Base-by-base conservation (phyloP, 1,140 invertebrate genomes). In the Venustaconcha ellipsiformis region DNA sequence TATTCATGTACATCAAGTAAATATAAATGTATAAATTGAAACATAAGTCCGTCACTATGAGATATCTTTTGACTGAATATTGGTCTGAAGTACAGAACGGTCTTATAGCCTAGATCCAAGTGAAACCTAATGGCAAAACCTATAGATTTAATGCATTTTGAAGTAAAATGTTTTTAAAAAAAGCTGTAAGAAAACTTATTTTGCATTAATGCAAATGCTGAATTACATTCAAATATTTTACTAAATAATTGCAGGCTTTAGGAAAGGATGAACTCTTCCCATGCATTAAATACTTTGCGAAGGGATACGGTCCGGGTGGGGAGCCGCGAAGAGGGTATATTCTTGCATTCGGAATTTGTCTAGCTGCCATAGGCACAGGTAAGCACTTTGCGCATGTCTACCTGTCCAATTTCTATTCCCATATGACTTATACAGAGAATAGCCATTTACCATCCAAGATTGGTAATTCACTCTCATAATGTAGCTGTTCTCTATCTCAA, bases 261-360 rank as follows among this genome's bases (percentile, higher is more conserved):
- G 97, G 96, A 75, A 95, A 95, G 70, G 97, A 99, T 90, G 92
- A 94, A 80, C 94, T 99, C 74, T 99, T 99, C 90, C 98, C 98
- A 0, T 94, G 95, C 14, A 92, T 99, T 68, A 94, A 96, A 59
- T 95, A 93, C 88, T 99, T 99, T 90, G 96, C 95, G 60, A 97
- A 97, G 90, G 96, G 96, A 0, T 98, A 96, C 84, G 97, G 97
- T 17, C 96, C 95, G 86, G 91, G 93, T 74, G 70, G 56, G 14
- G 82, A 99, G 89, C 97, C 97, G 0, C 95, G 96, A 82, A 91
- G 96, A 78, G 97, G 96, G 67, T 99, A 99, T 87, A 91, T 97
- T 15, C 91, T 99, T 0, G 96, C 96, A 0, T 99, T 99, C 89
- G 83, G 96, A 37, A 94, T 99, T 13, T 95, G 96, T 0, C 91